Evolutionary conservation across 2,888 invertebrate genomes (phyloP), one percentile per base, ranked within the genome.

Genomic region (Volucella zonaria): DNA sequence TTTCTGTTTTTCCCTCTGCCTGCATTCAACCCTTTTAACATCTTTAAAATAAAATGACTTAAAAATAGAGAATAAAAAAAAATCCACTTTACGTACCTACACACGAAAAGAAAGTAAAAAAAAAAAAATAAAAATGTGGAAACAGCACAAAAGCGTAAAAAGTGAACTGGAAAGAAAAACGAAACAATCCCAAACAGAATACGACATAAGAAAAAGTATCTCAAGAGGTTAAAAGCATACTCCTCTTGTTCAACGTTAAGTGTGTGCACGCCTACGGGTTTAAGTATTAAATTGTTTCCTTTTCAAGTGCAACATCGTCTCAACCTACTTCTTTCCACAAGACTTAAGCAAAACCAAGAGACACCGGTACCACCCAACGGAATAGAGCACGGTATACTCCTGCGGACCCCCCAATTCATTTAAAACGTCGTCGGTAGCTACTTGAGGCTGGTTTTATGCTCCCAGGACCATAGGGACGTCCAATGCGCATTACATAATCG

Each of bases 221-320:
- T 85, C 81, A 85, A 85, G 85, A 85, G 85, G 85, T 85, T 85
- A 81, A 85, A 85, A 81, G 85, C 85, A 76, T 77, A 85, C 77
- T 81, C 77, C 52, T 73, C 66, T 77, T 54, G 75, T 70, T 70
- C 40, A 52, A 54, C 71, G 64, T 71, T 85, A 85, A 85, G 85
- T 81, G 85, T 81, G 76, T 81, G 73, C 81, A 85, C 85, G 80
- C 85, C 85, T 81, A 73, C 81, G 85, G 76, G 85, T 85, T 85
- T 81, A 85, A 85, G 81, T 81, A 81, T 77, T 81, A 85, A 85
- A 85, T 85, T 85, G 85, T 81, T 85, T 85, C 85, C 85, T 85
- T 85, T 85, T 80, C 81, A 85, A 85, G 85, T 85, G 85, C 85
- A 85, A 80, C 81, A 85, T 73, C 85, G 81, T 68, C 85, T 81